Base-by-base conservation (phyloP, 2,113 vertebrate genomes). In the Phainopepla nitens region DNA sequence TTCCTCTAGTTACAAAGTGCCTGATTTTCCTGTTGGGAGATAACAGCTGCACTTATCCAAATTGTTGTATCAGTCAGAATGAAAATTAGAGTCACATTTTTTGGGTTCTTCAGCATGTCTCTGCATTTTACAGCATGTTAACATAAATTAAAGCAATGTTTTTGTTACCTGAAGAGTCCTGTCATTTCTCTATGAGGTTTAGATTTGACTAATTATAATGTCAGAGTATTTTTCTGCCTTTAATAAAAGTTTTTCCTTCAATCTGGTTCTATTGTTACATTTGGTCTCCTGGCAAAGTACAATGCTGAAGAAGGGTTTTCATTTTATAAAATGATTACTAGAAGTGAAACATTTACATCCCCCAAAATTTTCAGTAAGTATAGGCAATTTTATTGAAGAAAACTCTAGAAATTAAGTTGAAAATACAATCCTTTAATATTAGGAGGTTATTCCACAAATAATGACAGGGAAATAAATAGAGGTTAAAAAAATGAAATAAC, bases 91-190 rank as follows among this genome's bases (percentile, higher is more conserved):
- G 35, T 80, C 58, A 69, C 68, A 94, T 62, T 85, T 82, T 25
- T 56, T 83, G 60, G 35, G 29, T 80, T 96, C 66, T 95, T 95
- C 61, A 93, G 36, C 65, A 60, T 53, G 62, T 82, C 65, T 94
- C 53, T 93, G 72, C 69, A 82, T 93, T 96, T 94, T 87, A 36
- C 66, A 84, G 70, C 44, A 66, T 24, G 69, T 95, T 95, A 95
- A 58, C 82, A 82, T 94, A 93, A 93, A 92, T 94, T 91, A 95
- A 93, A 54, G 24, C 50, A 89, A 50, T 45, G 10, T 15, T 95
- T 95, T 92, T 96, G 60, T 94, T 96, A 81, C 70, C 44, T 8
- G 1, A 65, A 89, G 75, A 91, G 77, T 87, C 42, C 57, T 86
- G 44, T 91, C 60, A 54, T 89, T 56, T 49, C 33, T 77, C 65